phyloP scores from a whole-genome alignment of 2,888 invertebrate species.

The Metacarcinus magister region DNA sequence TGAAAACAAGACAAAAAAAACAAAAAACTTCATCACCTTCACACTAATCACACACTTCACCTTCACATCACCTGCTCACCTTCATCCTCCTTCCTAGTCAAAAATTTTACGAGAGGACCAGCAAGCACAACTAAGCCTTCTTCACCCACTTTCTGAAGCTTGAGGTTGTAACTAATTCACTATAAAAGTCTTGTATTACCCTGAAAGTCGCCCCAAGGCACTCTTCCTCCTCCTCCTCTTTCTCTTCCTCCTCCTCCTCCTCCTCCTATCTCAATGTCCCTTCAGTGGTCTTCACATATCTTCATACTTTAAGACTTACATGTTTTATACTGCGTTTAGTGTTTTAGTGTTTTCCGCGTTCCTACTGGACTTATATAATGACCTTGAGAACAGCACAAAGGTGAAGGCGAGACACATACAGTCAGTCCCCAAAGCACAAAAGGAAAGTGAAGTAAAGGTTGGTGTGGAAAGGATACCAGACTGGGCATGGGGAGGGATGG shows the following conservation, averaged over 20 bases:
- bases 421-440: not conserved
- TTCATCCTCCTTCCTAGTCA: not conserved
- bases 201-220: not conserved
- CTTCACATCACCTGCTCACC: not conserved
- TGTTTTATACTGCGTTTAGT: not conserved
- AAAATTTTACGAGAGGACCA: not conserved
- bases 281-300: not conserved
- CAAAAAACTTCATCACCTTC: no score
- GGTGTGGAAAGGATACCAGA: not conserved
- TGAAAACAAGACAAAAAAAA: not conserved
- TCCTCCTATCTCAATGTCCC: not conserved
- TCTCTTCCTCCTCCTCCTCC: not conserved
- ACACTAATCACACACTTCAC: no score
- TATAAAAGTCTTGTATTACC: not conserved
- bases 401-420: not conserved
- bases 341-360: slow-evolving; percentile 5
- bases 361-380: not conserved
- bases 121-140: not conserved
- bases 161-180: not conserved
- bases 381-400: not conserved
- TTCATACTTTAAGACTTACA: not conserved
- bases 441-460: not conserved
- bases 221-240: not conserved
- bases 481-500: not conserved
- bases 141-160: not conserved